Evolutionary conservation across 2,888 invertebrate genomes (phyloP).

Genomic region (Drosophila meridiana): DNA sequence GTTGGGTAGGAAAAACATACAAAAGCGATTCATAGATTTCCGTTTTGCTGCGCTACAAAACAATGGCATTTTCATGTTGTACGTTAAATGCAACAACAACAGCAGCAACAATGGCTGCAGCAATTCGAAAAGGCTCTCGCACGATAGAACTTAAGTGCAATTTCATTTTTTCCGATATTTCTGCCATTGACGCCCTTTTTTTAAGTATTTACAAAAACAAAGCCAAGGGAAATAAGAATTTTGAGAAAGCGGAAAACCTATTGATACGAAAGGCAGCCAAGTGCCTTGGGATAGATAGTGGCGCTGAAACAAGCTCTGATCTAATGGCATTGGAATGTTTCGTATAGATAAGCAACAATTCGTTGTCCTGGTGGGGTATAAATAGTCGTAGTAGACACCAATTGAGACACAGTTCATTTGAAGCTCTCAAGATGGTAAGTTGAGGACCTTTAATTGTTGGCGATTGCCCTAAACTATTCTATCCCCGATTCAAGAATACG

Average conservation of each 20-base stretch:
- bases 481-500: constrained; percentile 21
- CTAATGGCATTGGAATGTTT: constrained; percentile 51
- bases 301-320: constrained; percentile 30
- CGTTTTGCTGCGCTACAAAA: constrained; percentile 65
- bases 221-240: constrained; percentile 39
- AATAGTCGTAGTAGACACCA: constrained; percentile 28
- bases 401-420: constrained; percentile 62
- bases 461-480: constrained; percentile 10
- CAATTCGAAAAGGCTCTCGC: constrained; percentile 39
- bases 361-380: constrained; percentile 47
- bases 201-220: constrained; percentile 57
- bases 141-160: constrained; percentile 74
- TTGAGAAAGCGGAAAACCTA: constrained; percentile 9
- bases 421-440: constrained; percentile 66
- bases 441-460: neutral
- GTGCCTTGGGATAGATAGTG: constrained; percentile 40
- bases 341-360: constrained; percentile 30
- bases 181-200: constrained; percentile 66
- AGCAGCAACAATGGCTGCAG: constrained; percentile 11
- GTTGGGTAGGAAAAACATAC: constrained; percentile 45
- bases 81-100: constrained; percentile 57
- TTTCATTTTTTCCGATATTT: constrained; percentile 64
- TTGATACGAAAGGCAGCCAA: constrained; percentile 20
- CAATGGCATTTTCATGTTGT: constrained; percentile 80
- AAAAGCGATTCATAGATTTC: constrained; percentile 76